Evolutionary conservation across 2,113 vertebrate genomes (phyloP).

Genomic region (Cynocephalus volans): DNA sequence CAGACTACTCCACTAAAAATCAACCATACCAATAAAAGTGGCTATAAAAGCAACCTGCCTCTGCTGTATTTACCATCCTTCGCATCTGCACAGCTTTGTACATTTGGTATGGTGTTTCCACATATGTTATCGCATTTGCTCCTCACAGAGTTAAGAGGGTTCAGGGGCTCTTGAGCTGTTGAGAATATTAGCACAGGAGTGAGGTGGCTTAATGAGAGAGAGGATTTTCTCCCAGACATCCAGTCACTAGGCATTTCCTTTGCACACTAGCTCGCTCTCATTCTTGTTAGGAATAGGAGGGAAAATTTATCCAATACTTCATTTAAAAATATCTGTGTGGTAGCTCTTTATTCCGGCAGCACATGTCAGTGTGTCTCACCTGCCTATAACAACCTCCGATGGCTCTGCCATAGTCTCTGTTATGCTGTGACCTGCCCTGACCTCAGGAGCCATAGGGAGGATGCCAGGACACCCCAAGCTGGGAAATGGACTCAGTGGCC

Average conservation of each 20-base stretch:
- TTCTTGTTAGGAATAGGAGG: neutral
- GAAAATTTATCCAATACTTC: conserved; percentile 16
- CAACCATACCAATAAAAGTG: conserved; percentile 31
- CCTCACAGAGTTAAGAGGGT: neutral
- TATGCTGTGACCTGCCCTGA: too few relatives aligned
- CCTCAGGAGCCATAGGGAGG: too few relatives aligned
- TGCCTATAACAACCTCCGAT: too few relatives aligned
- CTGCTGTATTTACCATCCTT: neutral
- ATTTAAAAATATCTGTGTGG: conserved; percentile 61
- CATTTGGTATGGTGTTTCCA: neutral
- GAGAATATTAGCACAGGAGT: neutral
- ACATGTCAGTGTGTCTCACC: too few relatives aligned
- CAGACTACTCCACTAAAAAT: conserved; percentile 45
- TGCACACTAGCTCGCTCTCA: neutral
- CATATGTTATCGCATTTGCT: conserved; percentile 1
- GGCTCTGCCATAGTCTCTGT: too few relatives aligned
- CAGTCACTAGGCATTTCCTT: neutral
- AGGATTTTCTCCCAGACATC: conserved; percentile 50
- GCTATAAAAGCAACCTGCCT: conserved; percentile 29
- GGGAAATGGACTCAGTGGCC: too few relatives aligned
- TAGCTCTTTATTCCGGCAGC: too few relatives aligned
- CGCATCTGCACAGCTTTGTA: conserved; percentile 49
- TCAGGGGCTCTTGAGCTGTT: neutral
- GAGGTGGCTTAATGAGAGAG: neutral
- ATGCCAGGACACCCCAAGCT: too few relatives aligned